Evolutionary conservation across 2,797 vertebrate genomes (phyloP), one percentile per base, ranked within the genome.

Genomic region (Myiotriccus ornatus): DNA sequence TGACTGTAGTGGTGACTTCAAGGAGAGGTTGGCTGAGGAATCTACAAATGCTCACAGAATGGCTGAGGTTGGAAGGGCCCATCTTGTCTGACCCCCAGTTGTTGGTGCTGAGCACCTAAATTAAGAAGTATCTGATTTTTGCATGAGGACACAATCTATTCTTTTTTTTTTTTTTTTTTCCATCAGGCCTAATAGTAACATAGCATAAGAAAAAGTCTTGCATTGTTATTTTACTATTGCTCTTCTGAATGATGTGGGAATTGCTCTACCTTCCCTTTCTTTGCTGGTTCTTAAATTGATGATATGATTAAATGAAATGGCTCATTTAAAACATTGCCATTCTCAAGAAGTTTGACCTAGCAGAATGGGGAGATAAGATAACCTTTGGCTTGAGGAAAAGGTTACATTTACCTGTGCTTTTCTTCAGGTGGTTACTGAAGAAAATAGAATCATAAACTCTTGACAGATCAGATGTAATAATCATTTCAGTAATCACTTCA

Each of bases 401-500:
- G 19, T 64, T 78, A 37, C 5, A 16, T 81, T 94, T 90, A 16
- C 10, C 5, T 62, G 21, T 86, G 16, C 50, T 52, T 52, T 52
- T 3, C 12, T 18, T 9, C 12, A 57, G 11, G 22, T 86, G 60
- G 20, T 74, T 91, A 56, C 49, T 63, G 60, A 94, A 82, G 78
- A 77, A 90, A 74, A 63, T 6, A 52, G 52, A 88, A 75, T 52
- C 19, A 37, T 70, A 32, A 84, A 62, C 20, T 76, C 81, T 35
- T 95, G 63, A 30, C 19, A 81, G 41, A 56, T 74, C 39, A 59
- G 63, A 75, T 87, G 25, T 39, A 67, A 64, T 56, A 92, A 41
- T 67, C 0, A 28, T 75, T 84, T 78, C 43, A 28, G 55, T 67
- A 85, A 49, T 94, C 18, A 4, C 30, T 92, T 93, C 43, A 55